Conservation (phyloP, 2,888 invertebrate genomes). For the Hedychridium roseum region DNA sequence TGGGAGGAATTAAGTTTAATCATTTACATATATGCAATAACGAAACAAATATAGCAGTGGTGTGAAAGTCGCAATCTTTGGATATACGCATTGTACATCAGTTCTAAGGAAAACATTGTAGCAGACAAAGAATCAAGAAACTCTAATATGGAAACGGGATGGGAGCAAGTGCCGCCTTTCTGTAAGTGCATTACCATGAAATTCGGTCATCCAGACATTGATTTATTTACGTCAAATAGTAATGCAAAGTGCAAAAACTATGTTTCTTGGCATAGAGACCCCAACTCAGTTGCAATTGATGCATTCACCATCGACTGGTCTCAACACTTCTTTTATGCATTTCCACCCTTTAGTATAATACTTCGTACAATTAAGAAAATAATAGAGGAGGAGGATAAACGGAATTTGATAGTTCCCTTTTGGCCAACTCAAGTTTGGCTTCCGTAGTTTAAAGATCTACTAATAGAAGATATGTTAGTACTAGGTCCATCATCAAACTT, state of each 20-base stretch:
- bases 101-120: constrained; percentile 9
- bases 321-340: background rate
- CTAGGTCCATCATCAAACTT: no score
- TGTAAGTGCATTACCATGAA: background rate
- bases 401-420: no score
- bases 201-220: background rate
- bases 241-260: background rate
- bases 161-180: background rate
- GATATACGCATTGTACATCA: constrained; percentile 14
- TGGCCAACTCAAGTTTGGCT: no score
- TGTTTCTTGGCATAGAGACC: background rate
- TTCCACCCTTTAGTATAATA: no score
- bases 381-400: no score
- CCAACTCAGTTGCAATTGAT: background rate
- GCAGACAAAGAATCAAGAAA: constrained; percentile 6
- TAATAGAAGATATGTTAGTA: no score
- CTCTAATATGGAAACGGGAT: constrained; percentile 9
- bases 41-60: constrained; percentile 14
- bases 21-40: background rate
- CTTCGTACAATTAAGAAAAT: no score
- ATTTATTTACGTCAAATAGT: background rate
- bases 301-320: background rate
- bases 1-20: constrained; percentile 10
- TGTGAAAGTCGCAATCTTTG: constrained; percentile 9
- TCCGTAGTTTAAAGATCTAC: no score